Conservation (phyloP, 2,113 vertebrate species). For the Taurulus bubalis region DNA sequence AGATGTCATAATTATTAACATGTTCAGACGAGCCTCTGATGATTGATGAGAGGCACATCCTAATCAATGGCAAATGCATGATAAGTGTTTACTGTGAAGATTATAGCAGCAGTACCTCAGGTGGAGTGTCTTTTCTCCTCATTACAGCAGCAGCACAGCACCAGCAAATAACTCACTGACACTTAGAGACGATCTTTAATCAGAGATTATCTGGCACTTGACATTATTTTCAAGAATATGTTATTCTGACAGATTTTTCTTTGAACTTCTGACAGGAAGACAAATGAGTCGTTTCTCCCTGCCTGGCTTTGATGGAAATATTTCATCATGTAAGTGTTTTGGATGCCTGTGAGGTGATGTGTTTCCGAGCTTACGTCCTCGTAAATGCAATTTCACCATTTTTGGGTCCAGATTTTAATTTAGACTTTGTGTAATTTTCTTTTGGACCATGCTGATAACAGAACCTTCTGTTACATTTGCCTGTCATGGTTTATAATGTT, state of each 20-base stretch:
- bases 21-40: slow-evolving; percentile 77
- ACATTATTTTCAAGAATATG: slow-evolving; percentile 72
- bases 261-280: slow-evolving; percentile 36
- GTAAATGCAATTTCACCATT: slow-evolving; percentile 48
- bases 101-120: slow-evolving; percentile 74
- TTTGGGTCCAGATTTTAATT: slow-evolving; percentile 63
- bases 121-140: slow-evolving; percentile 80
- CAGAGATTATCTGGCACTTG: slow-evolving; percentile 76
- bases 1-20: slow-evolving; percentile 84
- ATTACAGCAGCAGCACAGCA: slow-evolving; percentile 73
- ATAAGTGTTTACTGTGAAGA: slow-evolving; percentile 85
- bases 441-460: slow-evolving; percentile 53
- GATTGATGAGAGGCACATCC: slow-evolving; percentile 84
- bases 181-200: slow-evolving; percentile 79
- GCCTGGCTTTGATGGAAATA: slow-evolving; percentile 39
- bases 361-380: slow-evolving; percentile 49
- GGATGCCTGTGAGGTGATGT: slow-evolving; percentile 34
- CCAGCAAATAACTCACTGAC: slow-evolving; percentile 73
- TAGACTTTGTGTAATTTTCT: slow-evolving; percentile 55
- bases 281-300: slow-evolving; percentile 43
- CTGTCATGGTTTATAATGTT: slow-evolving; percentile 41
- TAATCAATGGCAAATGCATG: slow-evolving; percentile 84
- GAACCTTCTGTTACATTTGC: slow-evolving; percentile 52
- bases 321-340: slow-evolving; percentile 51
- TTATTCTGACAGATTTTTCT: slow-evolving; percentile 48